A percentile compares a stretch with the other conserved stretches of the same genome.
Conservation (phyloP, 2,797 vertebrate genomes). For the Microtus obscurus region DNA sequence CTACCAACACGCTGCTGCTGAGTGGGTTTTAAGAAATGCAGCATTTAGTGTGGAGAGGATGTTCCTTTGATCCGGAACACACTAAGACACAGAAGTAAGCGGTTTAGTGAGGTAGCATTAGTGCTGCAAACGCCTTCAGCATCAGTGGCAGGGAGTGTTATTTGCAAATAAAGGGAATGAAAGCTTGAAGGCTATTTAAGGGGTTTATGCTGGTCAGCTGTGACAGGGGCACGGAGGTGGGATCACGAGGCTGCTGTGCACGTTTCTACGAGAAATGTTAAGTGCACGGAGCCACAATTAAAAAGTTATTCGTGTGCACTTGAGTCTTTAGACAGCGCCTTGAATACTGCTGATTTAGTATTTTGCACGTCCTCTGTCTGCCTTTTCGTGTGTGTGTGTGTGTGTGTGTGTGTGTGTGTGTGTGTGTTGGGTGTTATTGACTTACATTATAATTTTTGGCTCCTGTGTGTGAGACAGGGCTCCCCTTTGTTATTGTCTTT, state of each 20-base stretch:
- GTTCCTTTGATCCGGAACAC: background rate
- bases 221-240: slow-evolving; percentile 55
- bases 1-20: no score
- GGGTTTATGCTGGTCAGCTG: slow-evolving; percentile 49
- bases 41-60: no score
- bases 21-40: background rate
- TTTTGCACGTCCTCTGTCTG: slow-evolving; percentile 3
- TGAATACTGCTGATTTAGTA: slow-evolving; percentile 40
- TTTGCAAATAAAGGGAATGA: slow-evolving; percentile 50
- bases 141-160: slow-evolving; percentile 21
- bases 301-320: slow-evolving; percentile 30
- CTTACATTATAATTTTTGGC: slow-evolving; percentile 36
- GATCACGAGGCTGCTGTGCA: slow-evolving; percentile 27
- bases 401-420: no score
- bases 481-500: slow-evolving; percentile 54
- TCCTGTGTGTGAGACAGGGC: background rate
- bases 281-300: background rate
- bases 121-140: background rate
- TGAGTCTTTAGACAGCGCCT: slow-evolving; percentile 12
- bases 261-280: slow-evolving; percentile 36
- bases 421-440: background rate
- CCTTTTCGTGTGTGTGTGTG: background rate
- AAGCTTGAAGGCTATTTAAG: slow-evolving; percentile 58
- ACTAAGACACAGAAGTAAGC: background rate
- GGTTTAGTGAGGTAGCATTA: background rate